Evolutionary conservation across 2,888 invertebrate genomes (phyloP).

Genomic region (Yponomeuta sedellus): DNA sequence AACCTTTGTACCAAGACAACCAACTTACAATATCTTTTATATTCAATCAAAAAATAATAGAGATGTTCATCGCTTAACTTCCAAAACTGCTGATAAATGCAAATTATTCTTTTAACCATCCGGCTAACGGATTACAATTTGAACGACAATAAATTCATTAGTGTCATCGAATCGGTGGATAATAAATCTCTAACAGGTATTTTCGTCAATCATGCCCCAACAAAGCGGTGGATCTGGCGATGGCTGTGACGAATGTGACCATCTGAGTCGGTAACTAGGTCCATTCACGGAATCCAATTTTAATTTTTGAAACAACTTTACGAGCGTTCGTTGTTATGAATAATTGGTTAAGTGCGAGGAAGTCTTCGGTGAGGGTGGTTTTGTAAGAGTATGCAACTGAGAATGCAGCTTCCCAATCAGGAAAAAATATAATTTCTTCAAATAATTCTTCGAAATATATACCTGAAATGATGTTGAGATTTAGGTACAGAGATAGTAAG

Average conservation of each 20-base stretch:
- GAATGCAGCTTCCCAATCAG: too few relatives aligned
- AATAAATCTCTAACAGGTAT: conserved; percentile 3
- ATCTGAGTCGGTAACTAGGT: conserved; percentile 44
- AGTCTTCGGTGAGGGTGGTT: neutral
- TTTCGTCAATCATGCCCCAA: conserved; percentile 8
- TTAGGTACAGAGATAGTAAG: too few relatives aligned
- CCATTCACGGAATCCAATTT: conserved; percentile 31
- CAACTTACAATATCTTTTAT: too few relatives aligned
- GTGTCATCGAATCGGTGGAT: conserved; percentile 2
- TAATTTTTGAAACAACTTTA: conserved; percentile 49
- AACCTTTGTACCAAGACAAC: too few relatives aligned
- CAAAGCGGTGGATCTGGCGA: conserved; percentile 4
- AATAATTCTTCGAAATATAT: too few relatives aligned
- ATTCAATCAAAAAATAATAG: neutral
- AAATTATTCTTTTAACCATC: neutral
- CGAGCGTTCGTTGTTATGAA: conserved; percentile 46
- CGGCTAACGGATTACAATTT: neutral
- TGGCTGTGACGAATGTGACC: conserved; percentile 36
- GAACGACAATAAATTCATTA: conserved; percentile 3
- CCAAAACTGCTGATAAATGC: neutral
- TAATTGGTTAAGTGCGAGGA: conserved; percentile 26
- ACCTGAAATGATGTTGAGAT: too few relatives aligned
- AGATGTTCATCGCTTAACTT: neutral
- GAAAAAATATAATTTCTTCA: too few relatives aligned
- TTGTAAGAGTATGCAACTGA: neutral